Conservation (phyloP, 2,797 vertebrate genomes). For the Gobio occitaniae region DNA sequence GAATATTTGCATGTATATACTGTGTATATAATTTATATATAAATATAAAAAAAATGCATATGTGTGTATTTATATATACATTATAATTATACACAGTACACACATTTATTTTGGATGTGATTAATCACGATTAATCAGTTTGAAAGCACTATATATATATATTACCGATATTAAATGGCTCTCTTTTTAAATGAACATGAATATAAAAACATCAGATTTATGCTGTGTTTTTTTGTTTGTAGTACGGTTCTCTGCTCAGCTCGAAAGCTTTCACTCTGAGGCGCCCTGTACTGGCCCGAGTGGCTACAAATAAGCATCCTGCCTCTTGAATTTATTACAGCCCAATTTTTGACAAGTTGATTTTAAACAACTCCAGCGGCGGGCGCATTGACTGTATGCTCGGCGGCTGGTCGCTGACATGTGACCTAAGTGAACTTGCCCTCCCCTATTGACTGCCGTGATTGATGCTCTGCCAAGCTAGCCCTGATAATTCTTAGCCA, state of each 20-base stretch:
- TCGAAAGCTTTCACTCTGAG: constrained; percentile 26
- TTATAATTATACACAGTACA: too few relatives aligned
- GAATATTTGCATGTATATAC: too few relatives aligned
- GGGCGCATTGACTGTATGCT: constrained; percentile 56
- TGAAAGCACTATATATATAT: neutral
- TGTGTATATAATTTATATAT: too few relatives aligned
- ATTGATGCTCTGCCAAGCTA: constrained; percentile 78
- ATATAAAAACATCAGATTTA: neutral
- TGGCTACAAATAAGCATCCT: constrained; percentile 67
- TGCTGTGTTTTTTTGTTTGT: neutral
- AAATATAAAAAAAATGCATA: too few relatives aligned
- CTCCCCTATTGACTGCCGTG: constrained; percentile 78
- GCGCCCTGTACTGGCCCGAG: constrained; percentile 51
- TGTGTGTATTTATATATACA: too few relatives aligned
- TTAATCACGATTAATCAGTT: too few relatives aligned
- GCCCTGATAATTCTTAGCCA: constrained; percentile 79
- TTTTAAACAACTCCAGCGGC: constrained; percentile 63
- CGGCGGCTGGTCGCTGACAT: constrained; percentile 60
- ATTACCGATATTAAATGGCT: neutral
- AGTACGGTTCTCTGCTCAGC: neutral
- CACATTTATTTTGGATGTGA: too few relatives aligned
- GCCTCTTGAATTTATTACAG: constrained; percentile 74
- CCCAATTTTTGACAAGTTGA: constrained; percentile 71
- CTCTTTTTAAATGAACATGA: neutral
- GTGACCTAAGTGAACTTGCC: constrained; percentile 76